Percentiles rank a stretch among this genome's conserved stretches.
Evolutionary conservation across 2,113 vertebrate species (phyloP).

Genomic region (Dipodomys stephensi): DNA sequence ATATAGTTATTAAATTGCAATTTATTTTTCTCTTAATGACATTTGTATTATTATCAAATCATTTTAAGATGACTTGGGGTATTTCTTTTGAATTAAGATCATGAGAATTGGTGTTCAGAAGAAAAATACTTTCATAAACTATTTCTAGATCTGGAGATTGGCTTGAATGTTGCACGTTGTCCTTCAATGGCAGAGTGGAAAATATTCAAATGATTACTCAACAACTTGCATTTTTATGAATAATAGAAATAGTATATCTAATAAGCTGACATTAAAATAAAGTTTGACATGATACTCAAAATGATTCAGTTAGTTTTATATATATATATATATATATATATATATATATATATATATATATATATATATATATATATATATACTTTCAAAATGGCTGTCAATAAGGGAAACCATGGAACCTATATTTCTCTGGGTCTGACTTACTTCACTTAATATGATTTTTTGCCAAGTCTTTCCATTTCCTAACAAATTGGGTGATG

Average conservation of each 20-base stretch:
- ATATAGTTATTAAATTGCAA: not conserved
- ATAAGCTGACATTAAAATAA: not conserved
- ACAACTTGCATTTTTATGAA: not conserved
- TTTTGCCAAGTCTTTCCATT: too few relatives aligned
- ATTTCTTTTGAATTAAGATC: not conserved
- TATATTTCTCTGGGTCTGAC: too few relatives aligned
- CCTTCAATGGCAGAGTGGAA: not conserved
- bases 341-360: too few relatives aligned
- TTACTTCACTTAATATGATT: too few relatives aligned
- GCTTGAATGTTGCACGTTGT: not conserved
- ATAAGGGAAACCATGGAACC: too few relatives aligned
- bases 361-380: too few relatives aligned
- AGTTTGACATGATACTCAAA: not conserved
- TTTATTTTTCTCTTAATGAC: too few relatives aligned
- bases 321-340: too few relatives aligned
- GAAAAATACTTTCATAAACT: conserved; percentile 25
- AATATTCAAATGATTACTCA: not conserved
- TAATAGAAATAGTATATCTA: not conserved
- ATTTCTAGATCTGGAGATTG: not conserved
- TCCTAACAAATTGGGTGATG: too few relatives aligned
- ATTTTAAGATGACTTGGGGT: not conserved
- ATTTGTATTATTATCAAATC: not conserved
- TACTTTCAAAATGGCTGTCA: too few relatives aligned
- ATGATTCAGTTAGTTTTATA: not conserved
- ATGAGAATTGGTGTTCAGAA: not conserved